A percentile compares a stretch with the other conserved stretches of the same genome.
Conservation (phyloP, 2,113 vertebrate genomes). For the Eurystomus gularis region DNA sequence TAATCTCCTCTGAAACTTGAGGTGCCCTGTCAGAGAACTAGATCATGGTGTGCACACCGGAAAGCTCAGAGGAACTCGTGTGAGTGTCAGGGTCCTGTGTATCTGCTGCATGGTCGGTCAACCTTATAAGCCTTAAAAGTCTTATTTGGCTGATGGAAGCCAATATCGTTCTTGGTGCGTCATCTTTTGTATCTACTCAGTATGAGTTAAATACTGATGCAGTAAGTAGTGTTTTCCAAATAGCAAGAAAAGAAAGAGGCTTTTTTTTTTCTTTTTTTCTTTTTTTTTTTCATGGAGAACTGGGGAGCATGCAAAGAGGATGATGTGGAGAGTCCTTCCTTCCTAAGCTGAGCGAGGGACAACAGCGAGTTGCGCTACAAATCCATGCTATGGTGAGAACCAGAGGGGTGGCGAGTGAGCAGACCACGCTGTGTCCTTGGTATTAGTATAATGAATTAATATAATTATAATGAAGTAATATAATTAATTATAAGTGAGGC, state of each 20-base stretch:
- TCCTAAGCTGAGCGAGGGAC: fast-evolving
- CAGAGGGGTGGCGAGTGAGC: not conserved
- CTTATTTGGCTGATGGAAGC: not conserved
- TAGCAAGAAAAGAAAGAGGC: not conserved
- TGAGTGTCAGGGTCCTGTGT: not conserved
- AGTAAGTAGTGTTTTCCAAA: not conserved
- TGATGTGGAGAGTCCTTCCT: not conserved
- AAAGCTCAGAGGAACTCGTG: not conserved
- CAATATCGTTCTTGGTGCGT: not conserved
- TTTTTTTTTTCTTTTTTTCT: too few relatives aligned
- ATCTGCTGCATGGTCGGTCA: not conserved
- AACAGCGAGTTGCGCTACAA: fast-evolving
- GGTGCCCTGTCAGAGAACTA: not conserved
- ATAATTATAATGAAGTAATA: too few relatives aligned
- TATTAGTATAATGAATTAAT: too few relatives aligned
- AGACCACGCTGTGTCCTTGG: not conserved
- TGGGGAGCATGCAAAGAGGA: not conserved
- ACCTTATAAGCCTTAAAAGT: not conserved
- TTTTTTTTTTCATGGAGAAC: too few relatives aligned
- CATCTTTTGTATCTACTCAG: not conserved
- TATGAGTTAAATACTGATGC: not conserved
- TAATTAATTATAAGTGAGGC: too few relatives aligned
- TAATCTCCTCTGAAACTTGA: not conserved
- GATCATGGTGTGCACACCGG: fast-evolving
- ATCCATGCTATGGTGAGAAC: not conserved